These are phyloP conservation scores for Haemorhous mexicanus DNA, from an alignment of 2,113 vertebrate species.

Conservation along the genomic window DNA sequence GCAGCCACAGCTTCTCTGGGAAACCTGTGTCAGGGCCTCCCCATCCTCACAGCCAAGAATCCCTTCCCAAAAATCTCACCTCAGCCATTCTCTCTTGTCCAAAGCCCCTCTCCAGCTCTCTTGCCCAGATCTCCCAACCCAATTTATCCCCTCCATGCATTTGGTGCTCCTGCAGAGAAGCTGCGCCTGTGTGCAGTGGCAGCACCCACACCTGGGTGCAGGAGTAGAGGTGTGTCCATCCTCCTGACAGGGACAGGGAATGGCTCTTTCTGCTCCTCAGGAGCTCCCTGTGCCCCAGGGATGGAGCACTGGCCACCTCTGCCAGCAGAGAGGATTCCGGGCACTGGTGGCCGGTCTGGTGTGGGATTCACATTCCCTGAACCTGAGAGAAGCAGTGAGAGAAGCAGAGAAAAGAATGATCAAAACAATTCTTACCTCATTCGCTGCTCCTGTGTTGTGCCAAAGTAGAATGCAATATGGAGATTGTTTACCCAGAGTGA, in stretches of 20 bases:
- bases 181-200: fast-evolving
- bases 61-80: background rate
- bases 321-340: background rate
- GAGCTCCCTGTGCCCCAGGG: background rate
- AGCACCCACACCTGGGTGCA: background rate
- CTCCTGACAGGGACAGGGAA: background rate
- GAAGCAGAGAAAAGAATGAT: no score
- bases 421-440: no score
- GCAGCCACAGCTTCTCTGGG: background rate
- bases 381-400: no score
- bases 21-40: background rate
- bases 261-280: background rate
- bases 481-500: no score
- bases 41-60: fast-evolving
- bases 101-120: background rate
- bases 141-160: background rate
- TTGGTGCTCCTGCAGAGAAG: background rate
- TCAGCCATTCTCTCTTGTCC: background rate
- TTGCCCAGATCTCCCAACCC: background rate
- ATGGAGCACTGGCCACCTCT: background rate
- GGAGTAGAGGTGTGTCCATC: background rate
- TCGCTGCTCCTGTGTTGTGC: no score
- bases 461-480: no score
- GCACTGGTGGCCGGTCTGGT: background rate
- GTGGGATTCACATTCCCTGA: no score